These are phyloP conservation scores for Cyclargus thomasi DNA, from an alignment of 1,140 invertebrate genomes.

Conservation along the genomic window DNA sequence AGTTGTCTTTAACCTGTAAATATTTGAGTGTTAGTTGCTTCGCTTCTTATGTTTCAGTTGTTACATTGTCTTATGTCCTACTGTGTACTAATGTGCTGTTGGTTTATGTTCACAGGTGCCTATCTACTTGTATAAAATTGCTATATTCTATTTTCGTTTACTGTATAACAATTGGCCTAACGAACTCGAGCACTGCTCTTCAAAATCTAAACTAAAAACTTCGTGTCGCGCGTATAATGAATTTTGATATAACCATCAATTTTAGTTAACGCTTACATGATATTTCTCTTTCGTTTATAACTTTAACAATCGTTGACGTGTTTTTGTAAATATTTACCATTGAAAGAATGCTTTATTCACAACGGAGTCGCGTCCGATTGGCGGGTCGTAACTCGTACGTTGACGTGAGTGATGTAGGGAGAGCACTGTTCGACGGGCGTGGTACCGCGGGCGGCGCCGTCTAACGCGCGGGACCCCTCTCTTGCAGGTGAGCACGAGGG, in stretches of 20 bases:
- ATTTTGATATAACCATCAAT: not conserved
- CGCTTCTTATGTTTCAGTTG: conserved; percentile 12
- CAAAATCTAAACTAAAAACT: conserved; percentile 31
- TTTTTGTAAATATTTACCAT: too few relatives aligned
- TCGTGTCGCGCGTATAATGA: not conserved
- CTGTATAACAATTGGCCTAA: conserved; percentile 47
- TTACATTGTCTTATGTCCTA: conserved; percentile 29
- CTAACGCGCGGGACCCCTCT: conserved; percentile 66
- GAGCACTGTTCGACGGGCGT: conserved; percentile 54
- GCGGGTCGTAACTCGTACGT: not conserved
- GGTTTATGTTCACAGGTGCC: conserved; percentile 65
- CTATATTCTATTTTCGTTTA: conserved; percentile 43
- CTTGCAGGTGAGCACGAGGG: conserved; percentile 82
- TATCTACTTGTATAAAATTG: conserved; percentile 47
- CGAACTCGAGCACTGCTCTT: conserved; percentile 62
- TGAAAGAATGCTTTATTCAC: too few relatives aligned
- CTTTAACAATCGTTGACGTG: too few relatives aligned
- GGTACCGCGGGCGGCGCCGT: conserved; percentile 54
- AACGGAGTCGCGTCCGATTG: not conserved
- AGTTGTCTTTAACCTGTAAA: not conserved
- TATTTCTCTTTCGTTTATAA: too few relatives aligned
- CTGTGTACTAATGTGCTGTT: conserved; percentile 38
- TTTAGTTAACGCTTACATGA: not conserved
- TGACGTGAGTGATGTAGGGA: conserved; percentile 18
- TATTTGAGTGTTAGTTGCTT: not conserved